Evolutionary conservation across 2,888 invertebrate species (phyloP).

Genomic region (Melipona bicolor): DNA sequence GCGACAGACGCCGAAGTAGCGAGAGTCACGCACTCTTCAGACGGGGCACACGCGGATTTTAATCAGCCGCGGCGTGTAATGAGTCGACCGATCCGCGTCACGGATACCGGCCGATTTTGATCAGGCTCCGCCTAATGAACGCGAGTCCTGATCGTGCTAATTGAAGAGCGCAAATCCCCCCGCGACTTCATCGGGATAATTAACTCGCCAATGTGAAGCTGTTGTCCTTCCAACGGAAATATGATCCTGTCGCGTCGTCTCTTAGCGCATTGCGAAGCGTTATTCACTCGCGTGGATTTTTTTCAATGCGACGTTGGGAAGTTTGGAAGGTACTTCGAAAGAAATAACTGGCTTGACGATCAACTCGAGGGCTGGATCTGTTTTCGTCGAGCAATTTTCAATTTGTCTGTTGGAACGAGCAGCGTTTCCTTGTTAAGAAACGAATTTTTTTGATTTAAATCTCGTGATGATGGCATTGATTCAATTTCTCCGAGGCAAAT

Average conservation of each 20-base stretch:
- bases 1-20: conserved; percentile 39
- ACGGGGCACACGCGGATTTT: conserved; percentile 50
- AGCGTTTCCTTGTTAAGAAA: too few relatives aligned
- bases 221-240: conserved; percentile 20
- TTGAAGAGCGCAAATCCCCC: conserved; percentile 38
- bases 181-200: conserved; percentile 47
- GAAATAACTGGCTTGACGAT: too few relatives aligned
- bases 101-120: conserved; percentile 47
- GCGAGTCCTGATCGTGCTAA: conserved; percentile 49
- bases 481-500: too few relatives aligned
- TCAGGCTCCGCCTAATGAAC: conserved; percentile 58
- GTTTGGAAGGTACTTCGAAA: too few relatives aligned
- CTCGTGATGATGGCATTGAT: too few relatives aligned
- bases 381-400: too few relatives aligned
- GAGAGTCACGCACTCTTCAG: conserved; percentile 42
- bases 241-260: conserved; percentile 7
- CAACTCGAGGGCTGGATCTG: too few relatives aligned
- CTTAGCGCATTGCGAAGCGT: too few relatives aligned
- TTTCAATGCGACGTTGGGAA: too few relatives aligned
- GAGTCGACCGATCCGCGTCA: conserved; percentile 35
- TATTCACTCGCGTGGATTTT: too few relatives aligned
- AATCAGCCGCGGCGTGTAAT: conserved; percentile 61
- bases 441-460: too few relatives aligned
- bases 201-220: conserved; percentile 33
- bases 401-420: too few relatives aligned